Base-by-base conservation (phyloP, 2,797 vertebrate species). In the Antrozous pallidus region DNA sequence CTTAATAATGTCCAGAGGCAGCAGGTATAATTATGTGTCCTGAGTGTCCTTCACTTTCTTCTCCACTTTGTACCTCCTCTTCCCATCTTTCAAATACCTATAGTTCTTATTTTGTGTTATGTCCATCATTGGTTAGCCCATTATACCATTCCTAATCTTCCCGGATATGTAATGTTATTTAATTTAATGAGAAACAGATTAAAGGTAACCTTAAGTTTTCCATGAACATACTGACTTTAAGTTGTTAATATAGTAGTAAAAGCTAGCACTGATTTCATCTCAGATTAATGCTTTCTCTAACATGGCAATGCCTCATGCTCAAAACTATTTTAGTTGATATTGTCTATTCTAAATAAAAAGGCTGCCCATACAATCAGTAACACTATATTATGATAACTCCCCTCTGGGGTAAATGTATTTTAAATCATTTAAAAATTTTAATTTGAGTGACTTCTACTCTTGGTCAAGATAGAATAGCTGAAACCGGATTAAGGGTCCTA, bases 301-400 rank as follows among this genome's bases (percentile, higher is more conserved):
- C 2, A 38, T 28, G 49, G 11, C 1, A 38, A 8, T 86, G 28
- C 24, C 12, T 80, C 36, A 45, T 65, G 12, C 16, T 88, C n/a
- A 87, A 77, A 67, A 33, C 18, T 36, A 65, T 79, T 7, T 65
- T 79, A n/a, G 26, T 87, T 80, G 40, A 33, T 84, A 92, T 70
- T 95, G 28, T 75, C 28, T 79, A 33, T 31, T 89, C 36, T 77
- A 91, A 88, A 88, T 45, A 70, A 75, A 95, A 93, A 65, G 42
- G 8, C 0, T 93, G 20, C 78, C n/a, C 31, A 38, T 31, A 90
- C 0, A 45, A 3, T 73, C 77, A 88, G 31, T 54, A 86, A 51
- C 3, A 75, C 42, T 65, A 11, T 75, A 69, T 77, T 75, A 45
- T 80, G 75, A 67, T 75, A 93, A 63, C 9, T 95, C 16, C 45